phyloP scores from a whole-genome alignment of 2,113 vertebrate species.

The Rissa tridactyla region DNA sequence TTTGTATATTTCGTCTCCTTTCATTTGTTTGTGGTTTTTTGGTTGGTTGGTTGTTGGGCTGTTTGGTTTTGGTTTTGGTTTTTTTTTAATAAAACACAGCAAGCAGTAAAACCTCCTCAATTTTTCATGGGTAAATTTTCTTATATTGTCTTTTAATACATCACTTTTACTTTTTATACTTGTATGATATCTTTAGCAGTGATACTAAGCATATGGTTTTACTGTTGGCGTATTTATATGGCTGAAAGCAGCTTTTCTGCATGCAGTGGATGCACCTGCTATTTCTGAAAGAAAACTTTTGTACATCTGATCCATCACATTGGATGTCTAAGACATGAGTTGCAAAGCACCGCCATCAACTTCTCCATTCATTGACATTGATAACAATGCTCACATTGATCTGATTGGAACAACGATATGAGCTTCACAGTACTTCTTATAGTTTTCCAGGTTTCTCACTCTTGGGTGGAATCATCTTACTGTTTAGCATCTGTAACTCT shows the following conservation, averaged over 20 bases:
- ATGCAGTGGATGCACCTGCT: neutral
- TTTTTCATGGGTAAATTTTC: neutral
- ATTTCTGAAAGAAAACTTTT: neutral
- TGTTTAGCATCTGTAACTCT: neutral
- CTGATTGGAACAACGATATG: neutral
- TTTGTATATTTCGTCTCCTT: neutral
- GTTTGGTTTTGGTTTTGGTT: too few species aligned
- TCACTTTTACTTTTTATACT: neutral
- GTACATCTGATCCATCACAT: neutral
- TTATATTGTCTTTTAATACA: neutral
- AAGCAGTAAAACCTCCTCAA: neutral
- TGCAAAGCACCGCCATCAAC: neutral
- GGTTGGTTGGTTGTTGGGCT: too few species aligned
- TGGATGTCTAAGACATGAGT: neutral
- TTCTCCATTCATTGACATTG: neutral
- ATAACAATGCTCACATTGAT: neutral
- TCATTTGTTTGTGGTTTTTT: neutral
- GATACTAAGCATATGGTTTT: neutral
- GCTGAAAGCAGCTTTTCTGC: neutral
- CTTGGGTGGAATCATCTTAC: neutral
- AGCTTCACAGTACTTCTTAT: neutral
- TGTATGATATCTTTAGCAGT: neutral
- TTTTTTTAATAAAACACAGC: neutral
- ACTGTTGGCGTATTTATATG: neutral
- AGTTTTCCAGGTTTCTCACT: neutral